Base-by-base conservation (phyloP, 2,888 invertebrate genomes). In the Trissonchulus latispiculum region DNA sequence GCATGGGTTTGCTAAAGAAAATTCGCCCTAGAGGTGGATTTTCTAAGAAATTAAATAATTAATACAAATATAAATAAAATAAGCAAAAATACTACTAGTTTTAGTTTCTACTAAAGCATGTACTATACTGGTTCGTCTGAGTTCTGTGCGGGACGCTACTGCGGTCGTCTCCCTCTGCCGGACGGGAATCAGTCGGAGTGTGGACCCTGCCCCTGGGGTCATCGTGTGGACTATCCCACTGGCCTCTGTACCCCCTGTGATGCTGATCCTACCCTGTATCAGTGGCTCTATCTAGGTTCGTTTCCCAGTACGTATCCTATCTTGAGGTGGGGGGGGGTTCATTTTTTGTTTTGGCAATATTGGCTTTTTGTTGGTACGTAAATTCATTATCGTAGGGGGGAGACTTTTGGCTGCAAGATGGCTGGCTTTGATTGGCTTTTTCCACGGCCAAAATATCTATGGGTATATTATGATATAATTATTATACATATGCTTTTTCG, bases 231-330 rank as follows among this genome's bases (percentile, higher is more conserved):
- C 29, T 8, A 2, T 2, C 2, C 29, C 15, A 68, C 2, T 36
- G 36, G 69, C n/a, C 28, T 68, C n/a, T 94, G 95, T 82, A 84
- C 87, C 29, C 88, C 88, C 1, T 96, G 95, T 81, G 86, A 87
- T 0, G 90, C 90, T 72, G 86, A 87, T 48, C 90, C 93, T 0
- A 87, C 89, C 23, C 87, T 92, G 61, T 95, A 96, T 81, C 95
- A 95, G 80, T 94, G 93, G 91, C 87, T 75, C 1, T 73, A 73
- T 36, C 23, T 48, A 48, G 23, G 48, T 48, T 15, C 8, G 8
- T 15, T 48, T 48, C 23, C 8, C 23, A 48, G 48, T 48, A n/a
- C 48, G 8, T 48, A 48, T 48, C 23, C 23, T 48, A 23, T 48
- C 8, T 8, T 48, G 23, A 15, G 8, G 23, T 48, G 8, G 23